phyloP scores from a whole-genome alignment of 2,113 vertebrate genomes.

The Perca schrenkii region DNA sequence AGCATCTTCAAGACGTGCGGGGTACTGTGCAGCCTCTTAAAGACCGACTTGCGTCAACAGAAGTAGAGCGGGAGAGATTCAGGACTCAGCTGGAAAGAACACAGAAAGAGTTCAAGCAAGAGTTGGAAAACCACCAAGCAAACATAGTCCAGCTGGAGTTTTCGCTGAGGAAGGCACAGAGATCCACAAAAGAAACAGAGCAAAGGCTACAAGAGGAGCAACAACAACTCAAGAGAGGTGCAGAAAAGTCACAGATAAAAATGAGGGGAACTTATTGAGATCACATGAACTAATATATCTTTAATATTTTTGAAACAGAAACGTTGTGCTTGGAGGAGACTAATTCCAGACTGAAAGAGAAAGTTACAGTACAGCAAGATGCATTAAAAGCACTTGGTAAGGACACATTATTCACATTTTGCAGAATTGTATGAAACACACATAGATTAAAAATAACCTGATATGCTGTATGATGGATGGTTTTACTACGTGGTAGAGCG shows the following conservation, averaged over 20 bases:
- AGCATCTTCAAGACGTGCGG: slow-evolving; percentile 87
- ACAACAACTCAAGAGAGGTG: slow-evolving; percentile 84
- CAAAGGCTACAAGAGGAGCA: slow-evolving; percentile 80
- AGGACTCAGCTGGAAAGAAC: slow-evolving; percentile 72
- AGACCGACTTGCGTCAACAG: slow-evolving; percentile 75
- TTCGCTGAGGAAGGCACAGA: slow-evolving; percentile 72
- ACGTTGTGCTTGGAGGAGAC: slow-evolving; percentile 77
- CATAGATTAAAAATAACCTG: not conserved
- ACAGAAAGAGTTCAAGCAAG: slow-evolving; percentile 72
- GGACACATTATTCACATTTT: slow-evolving; percentile 1
- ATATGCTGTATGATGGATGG: not conserved
- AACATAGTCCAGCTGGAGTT: slow-evolving; percentile 80
- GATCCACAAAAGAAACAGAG: slow-evolving; percentile 66
- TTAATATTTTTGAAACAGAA: slow-evolving; percentile 67
- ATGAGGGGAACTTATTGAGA: not conserved
- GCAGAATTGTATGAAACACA: not conserved
- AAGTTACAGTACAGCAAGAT: slow-evolving; percentile 79
- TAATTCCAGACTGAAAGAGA: slow-evolving; percentile 80
- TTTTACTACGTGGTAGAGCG: slow-evolving; percentile 64
- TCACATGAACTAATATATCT: not conserved
- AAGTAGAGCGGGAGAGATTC: slow-evolving; percentile 79
- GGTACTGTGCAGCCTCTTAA: slow-evolving; percentile 84
- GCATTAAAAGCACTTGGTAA: slow-evolving; percentile 87
- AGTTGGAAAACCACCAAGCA: slow-evolving; percentile 73
- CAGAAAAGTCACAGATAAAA: not conserved